A percentile compares a stretch with the other conserved stretches of the same genome.
Evolutionary conservation across 2,113 vertebrate genomes (phyloP).

Genomic region (Labeo catla): DNA sequence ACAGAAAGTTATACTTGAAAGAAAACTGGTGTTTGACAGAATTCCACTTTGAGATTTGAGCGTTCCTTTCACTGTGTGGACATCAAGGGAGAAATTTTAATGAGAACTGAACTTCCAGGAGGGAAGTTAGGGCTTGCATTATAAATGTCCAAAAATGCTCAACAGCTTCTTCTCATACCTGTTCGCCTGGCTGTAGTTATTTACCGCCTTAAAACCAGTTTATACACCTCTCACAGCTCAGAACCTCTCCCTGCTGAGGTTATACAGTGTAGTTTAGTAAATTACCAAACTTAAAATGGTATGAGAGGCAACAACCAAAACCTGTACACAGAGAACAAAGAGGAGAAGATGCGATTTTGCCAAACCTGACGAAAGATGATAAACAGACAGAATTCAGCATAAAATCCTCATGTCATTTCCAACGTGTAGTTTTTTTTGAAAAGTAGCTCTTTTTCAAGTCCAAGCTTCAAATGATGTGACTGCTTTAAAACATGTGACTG

Average conservation of each 20-base stretch:
- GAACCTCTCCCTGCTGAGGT: conserved; percentile 24
- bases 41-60: background rate
- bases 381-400: no score
- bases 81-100: background rate
- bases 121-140: background rate
- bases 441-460: background rate
- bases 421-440: no score
- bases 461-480: background rate
- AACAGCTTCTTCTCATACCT: conserved; percentile 43
- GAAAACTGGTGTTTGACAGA: background rate
- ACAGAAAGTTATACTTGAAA: background rate
- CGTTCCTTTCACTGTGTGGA: background rate
- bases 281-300: background rate
- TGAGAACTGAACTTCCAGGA: background rate
- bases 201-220: conserved; percentile 65
- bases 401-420: background rate
- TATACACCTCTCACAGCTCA: conserved; percentile 52
- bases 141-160: background rate
- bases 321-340: background rate
- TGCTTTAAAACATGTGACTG: background rate
- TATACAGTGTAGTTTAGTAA: background rate
- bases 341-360: background rate
- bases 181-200: conserved; percentile 53
- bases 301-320: background rate
- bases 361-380: background rate